These are phyloP conservation scores for Fistularia tabacaria DNA, from an alignment of 2,797 vertebrate genomes.

Conservation along the genomic window DNA sequence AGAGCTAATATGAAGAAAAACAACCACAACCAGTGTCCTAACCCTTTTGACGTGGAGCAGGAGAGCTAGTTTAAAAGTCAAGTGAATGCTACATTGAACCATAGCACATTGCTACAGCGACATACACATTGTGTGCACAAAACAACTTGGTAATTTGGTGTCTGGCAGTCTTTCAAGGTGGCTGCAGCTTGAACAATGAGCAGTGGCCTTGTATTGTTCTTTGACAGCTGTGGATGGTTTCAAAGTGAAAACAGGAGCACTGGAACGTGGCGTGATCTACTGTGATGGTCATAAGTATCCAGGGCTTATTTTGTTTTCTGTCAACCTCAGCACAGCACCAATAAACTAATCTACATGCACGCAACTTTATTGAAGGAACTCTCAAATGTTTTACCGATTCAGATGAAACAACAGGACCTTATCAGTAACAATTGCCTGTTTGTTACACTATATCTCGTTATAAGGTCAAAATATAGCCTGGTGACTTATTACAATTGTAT, in stretches of 20 bases:
- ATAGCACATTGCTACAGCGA: neutral
- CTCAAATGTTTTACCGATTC: neutral
- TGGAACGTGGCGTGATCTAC: no score
- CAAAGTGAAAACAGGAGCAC: neutral
- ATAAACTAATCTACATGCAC: no score
- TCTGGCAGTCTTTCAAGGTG: conserved; percentile 16
- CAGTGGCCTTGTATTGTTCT: conserved; percentile 10
- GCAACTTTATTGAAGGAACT: no score
- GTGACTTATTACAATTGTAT: no score
- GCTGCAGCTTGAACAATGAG: conserved; percentile 6
- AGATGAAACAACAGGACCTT: neutral
- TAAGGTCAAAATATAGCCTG: no score
- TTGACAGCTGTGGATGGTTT: neutral
- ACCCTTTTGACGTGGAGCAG: neutral
- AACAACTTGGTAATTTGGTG: neutral
- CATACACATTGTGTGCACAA: neutral
- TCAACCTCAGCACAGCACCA: no score
- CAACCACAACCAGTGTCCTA: conserved; percentile 5
- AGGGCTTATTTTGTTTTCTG: no score
- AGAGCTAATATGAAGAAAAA: conserved; percentile 17
- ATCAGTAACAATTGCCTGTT: neutral
- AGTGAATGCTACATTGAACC: neutral
- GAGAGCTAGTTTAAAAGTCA: neutral
- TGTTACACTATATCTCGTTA: no score
- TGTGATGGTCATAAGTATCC: no score